These are phyloP conservation scores for Propithecus coquereli DNA, from an alignment of 2,113 vertebrate genomes.

Conservation along the genomic window DNA sequence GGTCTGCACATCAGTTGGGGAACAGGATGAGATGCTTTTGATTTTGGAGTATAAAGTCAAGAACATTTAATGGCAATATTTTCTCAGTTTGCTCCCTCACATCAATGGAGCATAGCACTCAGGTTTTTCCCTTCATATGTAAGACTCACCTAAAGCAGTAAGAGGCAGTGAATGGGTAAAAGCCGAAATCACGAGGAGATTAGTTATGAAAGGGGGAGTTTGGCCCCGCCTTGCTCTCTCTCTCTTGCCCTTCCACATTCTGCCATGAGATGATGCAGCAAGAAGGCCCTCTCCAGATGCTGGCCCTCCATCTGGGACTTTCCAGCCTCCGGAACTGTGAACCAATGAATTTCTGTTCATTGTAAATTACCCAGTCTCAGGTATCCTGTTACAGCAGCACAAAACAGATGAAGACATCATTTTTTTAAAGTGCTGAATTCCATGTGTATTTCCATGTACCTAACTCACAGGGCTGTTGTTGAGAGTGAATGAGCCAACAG, in stretches of 20 bases:
- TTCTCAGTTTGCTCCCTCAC: background rate
- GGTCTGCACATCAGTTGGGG: background rate
- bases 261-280: background rate
- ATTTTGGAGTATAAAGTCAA: background rate
- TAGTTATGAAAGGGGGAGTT: background rate
- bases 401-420: background rate
- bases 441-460: background rate
- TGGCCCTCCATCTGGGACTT: background rate
- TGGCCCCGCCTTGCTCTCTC: too few relatives aligned
- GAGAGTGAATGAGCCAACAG: background rate
- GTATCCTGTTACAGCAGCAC: background rate
- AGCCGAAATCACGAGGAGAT: too few relatives aligned
- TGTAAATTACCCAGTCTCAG: background rate
- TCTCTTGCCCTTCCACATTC: background rate
- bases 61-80: background rate
- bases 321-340: background rate
- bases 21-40: background rate
- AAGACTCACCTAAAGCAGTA: background rate
- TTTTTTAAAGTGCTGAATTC: background rate
- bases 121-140: background rate
- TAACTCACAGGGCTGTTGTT: background rate
- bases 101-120: background rate
- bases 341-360: background rate
- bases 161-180: background rate
- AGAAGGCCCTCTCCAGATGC: background rate